Percentiles rank a stretch among this genome's conserved stretches.
Conservation (phyloP, 1,140 invertebrate genomes). For the Magallana gigas region DNA sequence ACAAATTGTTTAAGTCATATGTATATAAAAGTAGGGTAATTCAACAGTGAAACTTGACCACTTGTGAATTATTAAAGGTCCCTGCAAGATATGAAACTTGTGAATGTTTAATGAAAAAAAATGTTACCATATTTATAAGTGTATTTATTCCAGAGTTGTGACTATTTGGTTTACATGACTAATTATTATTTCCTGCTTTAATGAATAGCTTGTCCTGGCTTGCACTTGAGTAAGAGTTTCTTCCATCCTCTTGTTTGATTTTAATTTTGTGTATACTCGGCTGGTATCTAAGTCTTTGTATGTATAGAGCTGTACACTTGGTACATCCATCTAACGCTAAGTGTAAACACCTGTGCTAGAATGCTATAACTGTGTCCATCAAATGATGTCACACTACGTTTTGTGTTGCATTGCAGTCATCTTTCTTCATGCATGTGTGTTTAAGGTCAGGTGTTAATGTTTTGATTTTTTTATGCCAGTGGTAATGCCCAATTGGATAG, state of each 20-base stretch:
- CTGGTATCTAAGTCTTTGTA: constrained; percentile 10
- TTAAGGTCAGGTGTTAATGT: too few relatives aligned
- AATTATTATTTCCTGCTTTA: constrained; percentile 53
- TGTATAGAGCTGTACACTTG: constrained; percentile 10
- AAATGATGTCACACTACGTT: not conserved
- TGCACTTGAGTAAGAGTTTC: constrained; percentile 82
- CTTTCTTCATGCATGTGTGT: constrained; percentile 5
- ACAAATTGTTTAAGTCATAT: too few relatives aligned
- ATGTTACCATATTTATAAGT: not conserved
- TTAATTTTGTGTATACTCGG: not conserved
- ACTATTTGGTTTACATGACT: constrained; percentile 1
- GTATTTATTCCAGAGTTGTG: constrained; percentile 17
- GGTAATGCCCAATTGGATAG: too few relatives aligned
- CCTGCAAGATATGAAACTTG: too few relatives aligned
- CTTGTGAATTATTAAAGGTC: too few relatives aligned
- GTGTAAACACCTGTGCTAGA: constrained; percentile 16
- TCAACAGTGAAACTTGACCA: too few relatives aligned
- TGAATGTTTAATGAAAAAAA: too few relatives aligned
- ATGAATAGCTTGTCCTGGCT: constrained; percentile 82
- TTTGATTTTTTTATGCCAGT: too few relatives aligned
- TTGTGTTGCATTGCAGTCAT: not conserved
- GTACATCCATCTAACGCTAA: not conserved
- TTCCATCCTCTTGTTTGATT: constrained; percentile 20
- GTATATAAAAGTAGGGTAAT: too few relatives aligned
- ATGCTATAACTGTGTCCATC: not conserved